phyloP scores from a whole-genome alignment of 2,888 invertebrate species.

The Zaprionus lineosus region DNA sequence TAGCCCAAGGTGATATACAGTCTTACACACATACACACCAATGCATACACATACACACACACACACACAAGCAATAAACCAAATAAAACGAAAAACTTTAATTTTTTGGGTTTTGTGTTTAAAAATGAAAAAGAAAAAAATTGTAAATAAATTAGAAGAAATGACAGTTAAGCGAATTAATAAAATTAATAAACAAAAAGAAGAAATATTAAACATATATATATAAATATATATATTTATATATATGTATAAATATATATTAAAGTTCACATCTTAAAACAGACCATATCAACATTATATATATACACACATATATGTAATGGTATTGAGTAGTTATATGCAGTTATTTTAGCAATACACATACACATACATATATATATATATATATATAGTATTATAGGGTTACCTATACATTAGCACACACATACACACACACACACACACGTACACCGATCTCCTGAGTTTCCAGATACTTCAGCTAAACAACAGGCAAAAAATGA shows the following conservation, averaged over 20 bases:
- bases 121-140: background rate
- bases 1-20: slow-evolving; percentile 66
- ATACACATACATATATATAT: slow-evolving; percentile 14
- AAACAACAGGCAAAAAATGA: slow-evolving; percentile 22
- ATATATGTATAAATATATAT: slow-evolving; percentile 14
- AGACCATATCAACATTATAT: slow-evolving; percentile 67
- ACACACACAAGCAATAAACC: slow-evolving; percentile 26
- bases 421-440: slow-evolving; percentile 7
- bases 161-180: slow-evolving; percentile 7
- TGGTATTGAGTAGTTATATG: slow-evolving; percentile 40
- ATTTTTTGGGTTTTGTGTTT: too few species aligned
- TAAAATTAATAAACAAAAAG: background rate
- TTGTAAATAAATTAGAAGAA: slow-evolving; percentile 46
- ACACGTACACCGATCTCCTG: slow-evolving; percentile 7
- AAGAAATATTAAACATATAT: slow-evolving; percentile 1
- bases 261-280: slow-evolving; percentile 59
- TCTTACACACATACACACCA: slow-evolving; percentile 34
- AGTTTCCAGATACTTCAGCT: slow-evolving; percentile 43
- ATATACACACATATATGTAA: slow-evolving; percentile 40
- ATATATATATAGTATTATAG: slow-evolving; percentile 29
- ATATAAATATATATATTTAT: slow-evolving; percentile 8
- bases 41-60: slow-evolving; percentile 4
- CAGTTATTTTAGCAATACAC: slow-evolving; percentile 39
- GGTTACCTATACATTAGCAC: slow-evolving; percentile 13
- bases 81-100: background rate